A percentile compares a stretch with the other conserved stretches of the same genome.
Evolutionary conservation across 2,797 vertebrate genomes (phyloP).

Genomic region (Pseudochromis fuscus): DNA sequence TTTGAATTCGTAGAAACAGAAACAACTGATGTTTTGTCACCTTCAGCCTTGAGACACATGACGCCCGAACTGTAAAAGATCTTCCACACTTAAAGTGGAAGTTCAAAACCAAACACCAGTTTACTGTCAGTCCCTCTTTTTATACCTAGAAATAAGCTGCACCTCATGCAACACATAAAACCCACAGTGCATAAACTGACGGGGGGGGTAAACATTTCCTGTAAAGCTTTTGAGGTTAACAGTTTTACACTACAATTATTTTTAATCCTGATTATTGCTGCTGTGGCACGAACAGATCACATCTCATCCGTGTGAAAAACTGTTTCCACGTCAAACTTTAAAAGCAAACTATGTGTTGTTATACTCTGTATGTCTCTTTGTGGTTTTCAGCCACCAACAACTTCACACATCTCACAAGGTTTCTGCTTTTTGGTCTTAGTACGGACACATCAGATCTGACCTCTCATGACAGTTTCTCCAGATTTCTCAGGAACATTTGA

Average conservation of each 20-base stretch:
- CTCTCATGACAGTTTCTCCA: not conserved
- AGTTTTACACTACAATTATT: too few species aligned
- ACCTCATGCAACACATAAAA: not conserved
- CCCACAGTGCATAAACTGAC: too few species aligned
- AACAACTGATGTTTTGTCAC: not conserved
- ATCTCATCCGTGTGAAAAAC: too few species aligned
- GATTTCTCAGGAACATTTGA: not conserved
- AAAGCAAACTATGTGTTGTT: too few species aligned
- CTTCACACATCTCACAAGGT: too few species aligned
- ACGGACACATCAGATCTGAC: not conserved
- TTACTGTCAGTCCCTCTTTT: not conserved
- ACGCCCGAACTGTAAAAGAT: not conserved
- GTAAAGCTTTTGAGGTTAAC: too few species aligned
- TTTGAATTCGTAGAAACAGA: slow-evolving; percentile 16
- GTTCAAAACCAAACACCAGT: not conserved
- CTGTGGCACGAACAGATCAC: too few species aligned
- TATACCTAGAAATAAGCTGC: not conserved
- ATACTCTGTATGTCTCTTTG: too few species aligned
- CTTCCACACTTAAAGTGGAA: slow-evolving; percentile 26
- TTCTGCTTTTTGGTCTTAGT: not conserved
- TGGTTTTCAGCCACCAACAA: too few species aligned
- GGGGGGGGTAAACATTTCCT: too few species aligned
- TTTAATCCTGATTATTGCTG: not conserved
- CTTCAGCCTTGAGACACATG: not conserved
- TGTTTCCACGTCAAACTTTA: too few species aligned